Base-by-base conservation (phyloP, 2,797 vertebrate genomes). In the Sphenopsis melanotis region DNA sequence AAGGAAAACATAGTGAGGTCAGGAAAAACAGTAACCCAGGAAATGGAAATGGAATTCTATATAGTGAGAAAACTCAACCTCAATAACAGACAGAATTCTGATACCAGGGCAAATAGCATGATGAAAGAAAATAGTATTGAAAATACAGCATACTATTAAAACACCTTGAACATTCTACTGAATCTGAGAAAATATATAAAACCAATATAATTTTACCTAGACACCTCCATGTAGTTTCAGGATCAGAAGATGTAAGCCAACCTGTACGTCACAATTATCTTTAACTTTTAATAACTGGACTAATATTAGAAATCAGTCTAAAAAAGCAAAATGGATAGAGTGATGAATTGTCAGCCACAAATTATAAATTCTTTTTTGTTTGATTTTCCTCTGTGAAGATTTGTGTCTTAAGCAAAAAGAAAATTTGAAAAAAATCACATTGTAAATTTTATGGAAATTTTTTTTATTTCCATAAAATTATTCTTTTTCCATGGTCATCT, bases 11-110 rank as follows among this genome's bases (percentile, higher is more conserved):
- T 7, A 65, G 5, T 39, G 9, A 81, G 7, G 3, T 88, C 21
- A 56, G 12, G 30, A 91, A 85, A 88, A 75, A 14, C 1, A 52
- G 16, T 46, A 86, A 83, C 39, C 70, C 23, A 50, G 30, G 83
- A 72, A 23, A 10, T 17, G 15, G 34, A 88, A 81, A 83, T 42
- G 0, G 59, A 66, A 63, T 80, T 83, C 47, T 74, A 8, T 41
- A 12, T 15, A 46, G 21, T 32, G 2, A 71, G 49, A 70, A 84
- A 44, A 20, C 0, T 0, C 15, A 59, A 6, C 2, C 5, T 81
- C 34, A 64, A 11, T 6, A 84, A 15, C 21, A 64, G 36, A 68
- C 2, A 34, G 26, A 71, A 78, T 83, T 94, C 27, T 52, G 19
- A 49, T 56, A 7, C 6, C 27, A 63, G 18, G 36, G 2, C 63